Evolutionary conservation across 2,113 vertebrate genomes (phyloP).

Genomic region (Prionailurus viverrinus): DNA sequence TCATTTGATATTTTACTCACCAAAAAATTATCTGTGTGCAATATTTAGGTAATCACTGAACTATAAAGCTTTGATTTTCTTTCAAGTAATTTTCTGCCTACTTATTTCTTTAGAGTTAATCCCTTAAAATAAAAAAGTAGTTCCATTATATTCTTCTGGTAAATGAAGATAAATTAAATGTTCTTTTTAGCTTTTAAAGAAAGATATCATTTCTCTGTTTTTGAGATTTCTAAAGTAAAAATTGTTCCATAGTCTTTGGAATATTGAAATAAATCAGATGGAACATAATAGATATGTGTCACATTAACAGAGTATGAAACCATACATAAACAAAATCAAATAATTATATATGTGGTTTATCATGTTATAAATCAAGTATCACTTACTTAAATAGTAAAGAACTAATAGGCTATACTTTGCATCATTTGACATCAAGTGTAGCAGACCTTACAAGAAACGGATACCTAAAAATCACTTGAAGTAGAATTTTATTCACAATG

Average conservation of each 20-base stretch:
- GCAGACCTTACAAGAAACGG: not conserved
- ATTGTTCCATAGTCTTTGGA: conserved; percentile 20
- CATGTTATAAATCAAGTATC: conserved; percentile 23
- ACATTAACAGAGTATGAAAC: conserved; percentile 32
- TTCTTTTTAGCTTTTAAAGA: conserved; percentile 47
- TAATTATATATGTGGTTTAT: not conserved
- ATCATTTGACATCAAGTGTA: not conserved
- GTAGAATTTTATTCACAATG: not conserved
- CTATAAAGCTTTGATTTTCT: conserved; percentile 44
- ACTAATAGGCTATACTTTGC: not conserved
- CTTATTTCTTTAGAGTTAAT: not conserved
- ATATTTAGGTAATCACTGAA: conserved; percentile 58
- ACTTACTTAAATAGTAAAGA: conserved; percentile 23
- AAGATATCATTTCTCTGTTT: not conserved
- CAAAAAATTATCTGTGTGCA: conserved; percentile 30
- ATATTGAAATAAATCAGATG: not conserved
- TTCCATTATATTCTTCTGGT: conserved; percentile 13
- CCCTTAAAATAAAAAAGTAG: not conserved
- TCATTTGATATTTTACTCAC: conserved; percentile 44
- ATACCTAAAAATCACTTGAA: conserved; percentile 46
- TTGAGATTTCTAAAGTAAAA: conserved; percentile 39
- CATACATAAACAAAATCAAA: conserved; percentile 51
- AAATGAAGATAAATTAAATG: conserved; percentile 54
- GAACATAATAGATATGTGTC: not conserved
- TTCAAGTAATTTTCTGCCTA: conserved; percentile 43